These are phyloP conservation scores for Ascidia mentula DNA, from an alignment of 23 tunicate genomes.

Conservation along the genomic window DNA sequence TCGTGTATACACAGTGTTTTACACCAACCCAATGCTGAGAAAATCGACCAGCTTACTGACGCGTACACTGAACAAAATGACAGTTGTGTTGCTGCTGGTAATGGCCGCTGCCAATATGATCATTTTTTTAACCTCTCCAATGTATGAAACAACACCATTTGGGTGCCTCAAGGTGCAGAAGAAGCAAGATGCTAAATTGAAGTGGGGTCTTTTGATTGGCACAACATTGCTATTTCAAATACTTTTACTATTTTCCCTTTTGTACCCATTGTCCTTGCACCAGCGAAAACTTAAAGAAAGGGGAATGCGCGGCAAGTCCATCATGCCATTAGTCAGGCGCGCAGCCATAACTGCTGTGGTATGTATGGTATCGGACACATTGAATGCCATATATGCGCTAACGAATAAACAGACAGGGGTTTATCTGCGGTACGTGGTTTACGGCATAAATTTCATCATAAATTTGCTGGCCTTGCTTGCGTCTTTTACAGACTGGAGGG, in stretches of 20 bases:
- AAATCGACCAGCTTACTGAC: constrained; percentile 5
- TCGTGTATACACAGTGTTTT: constrained; percentile 22
- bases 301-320: constrained; percentile 5
- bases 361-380: constrained; percentile 2
- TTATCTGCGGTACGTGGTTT: constrained; percentile 18
- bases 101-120: constrained; percentile 7
- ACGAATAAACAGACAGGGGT: neutral
- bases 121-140: constrained; percentile 10
- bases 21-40: constrained; percentile 18
- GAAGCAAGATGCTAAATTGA: neutral
- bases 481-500: constrained; percentile 32
- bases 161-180: constrained; percentile 16
- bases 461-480: constrained; percentile 12
- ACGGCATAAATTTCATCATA: constrained; percentile 19
- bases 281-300: neutral
- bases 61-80: neutral
- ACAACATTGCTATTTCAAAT: constrained; percentile 18
- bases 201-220: constrained; percentile 16
- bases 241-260: constrained; percentile 12
- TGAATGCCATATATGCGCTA: constrained; percentile 13
- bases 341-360: constrained; percentile 26
- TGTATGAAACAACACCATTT: neutral
- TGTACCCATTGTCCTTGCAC: constrained; percentile 22
- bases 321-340: neutral
- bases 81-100: constrained; percentile 1